Base-by-base conservation (phyloP, 2,113 vertebrate genomes). In the Hirundichthys speculiger region DNA sequence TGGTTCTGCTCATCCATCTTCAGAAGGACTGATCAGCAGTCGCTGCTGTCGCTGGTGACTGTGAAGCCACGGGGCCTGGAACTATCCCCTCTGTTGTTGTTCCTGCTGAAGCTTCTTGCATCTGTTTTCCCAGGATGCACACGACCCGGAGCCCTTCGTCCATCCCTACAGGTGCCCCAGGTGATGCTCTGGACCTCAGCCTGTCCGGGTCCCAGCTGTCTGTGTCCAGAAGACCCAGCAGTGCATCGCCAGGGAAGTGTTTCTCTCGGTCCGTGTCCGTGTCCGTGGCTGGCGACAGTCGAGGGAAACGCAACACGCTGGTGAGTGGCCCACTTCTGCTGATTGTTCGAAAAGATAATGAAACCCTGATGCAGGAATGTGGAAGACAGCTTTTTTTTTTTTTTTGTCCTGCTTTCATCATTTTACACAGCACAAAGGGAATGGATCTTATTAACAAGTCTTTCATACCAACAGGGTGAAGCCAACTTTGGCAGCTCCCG, bases 121-220 rank as follows among this genome's bases (percentile, higher is more conserved):
- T 62, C 7, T n/a, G 14, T 19, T 64, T 62, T 73, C 2, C 57
- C 30, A 87, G 60, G 82, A 98, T 98, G 97, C 96, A 93, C 80
- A 90, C 94, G 6, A 77, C 90, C 14, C 93, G 92, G 2, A 90
- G 94, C 74, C 82, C 92, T 8, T 70, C 88, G 10, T 90, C 92
- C 13, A 71, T 83, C 25, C 92, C 27, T 9, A 56, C 87, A 0
- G 25, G 71, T 0, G 64, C 76, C 2, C 8, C 90, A 0, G 80
- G 87, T 0, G 92, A 89, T 0, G 27, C 68, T 0, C 9, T 86
- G 48, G 96, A 95, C 22, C 94, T 99, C 64, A 86, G 90, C 64
- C 79, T 99, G 64, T 92, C 88, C 0, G 97, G 97, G 12, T 89
- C 94, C 4, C 95, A 93, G 0, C 91, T 89, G 0, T 88, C 93